These are phyloP conservation scores for Castor canadensis DNA, from an alignment of 2,113 vertebrate species.

Conservation along the genomic window DNA sequence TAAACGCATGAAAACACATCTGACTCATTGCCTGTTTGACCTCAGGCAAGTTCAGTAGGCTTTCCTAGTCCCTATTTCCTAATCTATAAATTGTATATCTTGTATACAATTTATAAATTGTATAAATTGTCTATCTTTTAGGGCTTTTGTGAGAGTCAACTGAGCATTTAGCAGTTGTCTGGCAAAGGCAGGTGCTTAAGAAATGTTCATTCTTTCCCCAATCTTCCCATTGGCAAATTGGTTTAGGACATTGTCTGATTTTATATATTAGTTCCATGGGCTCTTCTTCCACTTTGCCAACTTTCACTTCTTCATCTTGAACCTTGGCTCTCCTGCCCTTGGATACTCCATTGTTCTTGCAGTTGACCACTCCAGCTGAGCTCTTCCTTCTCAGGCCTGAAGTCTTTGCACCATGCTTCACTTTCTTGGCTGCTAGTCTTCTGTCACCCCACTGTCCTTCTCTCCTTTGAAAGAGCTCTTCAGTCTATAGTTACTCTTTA, in stretches of 20 bases:
- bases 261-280: not conserved
- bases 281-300: not conserved
- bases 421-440: not conserved
- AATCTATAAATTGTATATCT: not conserved
- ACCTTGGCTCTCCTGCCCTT: not conserved
- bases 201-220: not conserved
- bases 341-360: not conserved
- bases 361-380: not conserved
- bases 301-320: not conserved
- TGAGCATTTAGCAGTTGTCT: not conserved
- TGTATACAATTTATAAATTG: too few species aligned
- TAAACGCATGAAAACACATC: not conserved
- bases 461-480: not conserved
- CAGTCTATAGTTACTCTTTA: not conserved
- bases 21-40: not conserved
- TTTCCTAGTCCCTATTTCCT: not conserved
- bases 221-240: not conserved
- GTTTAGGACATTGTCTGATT: not conserved
- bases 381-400: not conserved
- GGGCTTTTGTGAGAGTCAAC: not conserved
- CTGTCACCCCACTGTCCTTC: not conserved
- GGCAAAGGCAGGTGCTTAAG: not conserved
- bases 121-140: not conserved
- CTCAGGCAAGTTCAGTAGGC: not conserved
- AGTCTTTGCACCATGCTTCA: fast-evolving